phyloP scores from a whole-genome alignment of 2,888 invertebrate species.

The Prionchulus punctatus region DNA sequence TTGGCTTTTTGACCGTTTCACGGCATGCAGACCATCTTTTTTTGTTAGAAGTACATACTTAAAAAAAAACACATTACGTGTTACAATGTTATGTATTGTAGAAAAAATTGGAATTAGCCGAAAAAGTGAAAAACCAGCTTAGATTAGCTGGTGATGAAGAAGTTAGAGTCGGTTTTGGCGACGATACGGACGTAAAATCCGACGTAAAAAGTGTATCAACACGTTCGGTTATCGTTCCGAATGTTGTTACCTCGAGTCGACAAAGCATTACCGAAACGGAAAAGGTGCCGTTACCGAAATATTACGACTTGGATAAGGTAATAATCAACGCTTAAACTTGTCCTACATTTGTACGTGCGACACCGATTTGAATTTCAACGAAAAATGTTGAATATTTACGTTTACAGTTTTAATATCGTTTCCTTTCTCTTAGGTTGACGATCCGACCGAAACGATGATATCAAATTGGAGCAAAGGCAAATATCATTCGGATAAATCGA shows the following conservation, averaged over 20 bases:
- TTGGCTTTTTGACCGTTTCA: no score
- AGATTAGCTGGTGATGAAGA: constrained; percentile 9
- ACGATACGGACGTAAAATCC: constrained; percentile 3
- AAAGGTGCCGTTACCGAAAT: not conserved
- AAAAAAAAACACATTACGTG: not conserved
- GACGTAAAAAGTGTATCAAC: not conserved
- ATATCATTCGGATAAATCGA: not conserved
- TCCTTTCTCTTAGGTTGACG: constrained; percentile 1
- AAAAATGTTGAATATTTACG: not conserved
- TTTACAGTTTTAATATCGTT: not conserved
- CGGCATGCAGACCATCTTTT: not conserved
- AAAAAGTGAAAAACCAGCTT: constrained; percentile 8
- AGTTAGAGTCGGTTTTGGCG: not conserved
- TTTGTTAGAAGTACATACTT: not conserved
- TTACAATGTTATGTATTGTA: constrained; percentile 3
- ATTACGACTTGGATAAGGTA: constrained; percentile 1
- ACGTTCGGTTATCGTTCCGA: no score
- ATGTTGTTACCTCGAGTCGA: not conserved
- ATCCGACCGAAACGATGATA: constrained; percentile 13
- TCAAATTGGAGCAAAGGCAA: constrained; percentile 15
- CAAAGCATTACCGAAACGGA: not conserved
- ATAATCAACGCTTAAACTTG: not conserved
- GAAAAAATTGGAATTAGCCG: constrained; percentile 9
- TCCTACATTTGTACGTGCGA: not conserved
- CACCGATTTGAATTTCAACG: not conserved